Percentiles rank a stretch among this genome's conserved stretches.
Conservation (phyloP, 2,888 invertebrate genomes). For the Lycia hirtaria region DNA sequence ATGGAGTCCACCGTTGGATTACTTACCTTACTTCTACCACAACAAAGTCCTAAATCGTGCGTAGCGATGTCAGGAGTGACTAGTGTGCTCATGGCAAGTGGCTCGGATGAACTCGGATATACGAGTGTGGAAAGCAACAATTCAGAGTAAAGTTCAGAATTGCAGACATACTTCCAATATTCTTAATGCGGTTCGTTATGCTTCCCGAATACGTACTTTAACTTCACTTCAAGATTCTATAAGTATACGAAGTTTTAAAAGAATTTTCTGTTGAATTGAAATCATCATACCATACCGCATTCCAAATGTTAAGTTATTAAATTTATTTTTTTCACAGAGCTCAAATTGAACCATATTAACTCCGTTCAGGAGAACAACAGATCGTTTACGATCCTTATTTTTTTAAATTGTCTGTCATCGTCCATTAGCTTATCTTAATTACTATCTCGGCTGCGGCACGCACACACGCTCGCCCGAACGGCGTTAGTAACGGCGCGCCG, state of each 20-base stretch:
- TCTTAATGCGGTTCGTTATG: background rate
- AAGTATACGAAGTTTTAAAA: background rate
- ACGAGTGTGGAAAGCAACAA: slow-evolving; percentile 31
- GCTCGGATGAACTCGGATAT: slow-evolving; percentile 27
- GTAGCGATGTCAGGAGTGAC: slow-evolving; percentile 10
- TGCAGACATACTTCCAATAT: too few species aligned
- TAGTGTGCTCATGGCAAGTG: slow-evolving; percentile 3
- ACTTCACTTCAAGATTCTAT: background rate
- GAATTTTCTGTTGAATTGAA: background rate
- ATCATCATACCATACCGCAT: background rate
- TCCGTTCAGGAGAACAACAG: background rate
- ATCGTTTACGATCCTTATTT: background rate
- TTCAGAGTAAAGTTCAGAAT: slow-evolving; percentile 25
- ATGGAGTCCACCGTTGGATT: slow-evolving; percentile 6
- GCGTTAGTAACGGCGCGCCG: background rate
- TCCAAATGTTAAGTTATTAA: background rate
- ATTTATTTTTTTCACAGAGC: too few species aligned
- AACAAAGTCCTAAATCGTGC: slow-evolving; percentile 16
- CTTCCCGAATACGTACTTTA: background rate
- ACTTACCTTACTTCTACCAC: slow-evolving; percentile 13
- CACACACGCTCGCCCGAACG: background rate
- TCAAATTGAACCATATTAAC: background rate
- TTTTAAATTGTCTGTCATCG: background rate
- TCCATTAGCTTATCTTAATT: background rate
- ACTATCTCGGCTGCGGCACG: background rate